Percentiles rank a stretch among this genome's conserved stretches.
phyloP scores from a whole-genome alignment of 2,113 vertebrate species.

The Malurus melanocephalus region DNA sequence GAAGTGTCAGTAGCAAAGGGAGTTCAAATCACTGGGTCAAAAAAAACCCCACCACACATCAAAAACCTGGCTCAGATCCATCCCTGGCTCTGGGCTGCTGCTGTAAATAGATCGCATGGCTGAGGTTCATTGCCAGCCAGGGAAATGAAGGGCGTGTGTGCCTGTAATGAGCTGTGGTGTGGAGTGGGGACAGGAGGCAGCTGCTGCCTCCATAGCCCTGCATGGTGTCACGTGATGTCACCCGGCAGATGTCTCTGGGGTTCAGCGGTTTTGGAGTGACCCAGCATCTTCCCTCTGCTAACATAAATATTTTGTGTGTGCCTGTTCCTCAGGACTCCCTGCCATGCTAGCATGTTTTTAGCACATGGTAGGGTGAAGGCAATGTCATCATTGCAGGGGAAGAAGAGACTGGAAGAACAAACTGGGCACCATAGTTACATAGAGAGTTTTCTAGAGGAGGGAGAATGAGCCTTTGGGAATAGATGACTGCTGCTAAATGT shows the following conservation, averaged over 20 bases:
- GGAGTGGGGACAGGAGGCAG: neutral
- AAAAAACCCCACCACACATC: neutral
- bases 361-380: neutral
- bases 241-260: neutral
- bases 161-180: neutral
- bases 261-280: neutral
- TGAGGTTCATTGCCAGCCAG: constrained; percentile 10
- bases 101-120: neutral
- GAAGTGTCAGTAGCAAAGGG: neutral
- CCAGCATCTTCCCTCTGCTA: neutral
- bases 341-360: neutral
- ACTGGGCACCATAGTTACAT: neutral
- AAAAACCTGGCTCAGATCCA: neutral
- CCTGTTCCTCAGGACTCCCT: neutral
- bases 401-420: neutral
- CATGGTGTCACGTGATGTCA: neutral
- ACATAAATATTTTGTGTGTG: neutral
- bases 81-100: constrained; percentile 7
- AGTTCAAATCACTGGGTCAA: neutral
- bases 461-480: neutral
- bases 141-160: constrained; percentile 13
- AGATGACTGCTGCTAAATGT: neutral
- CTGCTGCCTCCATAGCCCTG: neutral
- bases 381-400: rapidly evolving
- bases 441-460: neutral